These are phyloP conservation scores for Taurulus bubalis DNA, from an alignment of 2,113 vertebrate genomes.

Conservation along the genomic window DNA sequence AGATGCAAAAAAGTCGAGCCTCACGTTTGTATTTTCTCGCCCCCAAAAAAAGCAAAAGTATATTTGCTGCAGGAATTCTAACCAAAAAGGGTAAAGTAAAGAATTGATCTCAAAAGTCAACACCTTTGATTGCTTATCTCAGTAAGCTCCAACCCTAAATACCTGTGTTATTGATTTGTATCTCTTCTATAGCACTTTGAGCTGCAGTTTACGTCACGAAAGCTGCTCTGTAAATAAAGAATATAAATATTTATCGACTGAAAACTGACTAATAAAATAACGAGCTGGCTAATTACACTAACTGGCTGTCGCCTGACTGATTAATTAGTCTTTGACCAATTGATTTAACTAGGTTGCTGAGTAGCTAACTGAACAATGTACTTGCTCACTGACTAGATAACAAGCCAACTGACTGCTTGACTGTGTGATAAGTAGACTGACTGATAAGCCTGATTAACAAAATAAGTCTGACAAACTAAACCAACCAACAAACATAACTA, in stretches of 20 bases:
- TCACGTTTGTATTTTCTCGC: no score
- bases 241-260: neutral
- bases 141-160: neutral
- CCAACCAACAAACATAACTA: neutral
- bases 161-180: neutral
- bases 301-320: neutral
- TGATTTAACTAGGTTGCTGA: neutral
- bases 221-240: neutral
- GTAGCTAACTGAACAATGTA: neutral
- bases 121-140: neutral
- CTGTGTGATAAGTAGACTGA: neutral
- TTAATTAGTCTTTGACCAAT: neutral
- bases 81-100: no score
- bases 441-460: constrained; percentile 5
- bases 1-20: no score
- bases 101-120: neutral
- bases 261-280: neutral
- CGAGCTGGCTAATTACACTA: neutral
- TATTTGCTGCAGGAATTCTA: no score
- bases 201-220: neutral
- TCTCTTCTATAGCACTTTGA: neutral
- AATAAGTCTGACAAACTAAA: neutral
- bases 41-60: no score
- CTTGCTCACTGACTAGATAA: neutral
- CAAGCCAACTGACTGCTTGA: neutral